These are phyloP conservation scores for Chloroceryle amazona DNA, from an alignment of 2,797 vertebrate genomes.

Conservation along the genomic window DNA sequence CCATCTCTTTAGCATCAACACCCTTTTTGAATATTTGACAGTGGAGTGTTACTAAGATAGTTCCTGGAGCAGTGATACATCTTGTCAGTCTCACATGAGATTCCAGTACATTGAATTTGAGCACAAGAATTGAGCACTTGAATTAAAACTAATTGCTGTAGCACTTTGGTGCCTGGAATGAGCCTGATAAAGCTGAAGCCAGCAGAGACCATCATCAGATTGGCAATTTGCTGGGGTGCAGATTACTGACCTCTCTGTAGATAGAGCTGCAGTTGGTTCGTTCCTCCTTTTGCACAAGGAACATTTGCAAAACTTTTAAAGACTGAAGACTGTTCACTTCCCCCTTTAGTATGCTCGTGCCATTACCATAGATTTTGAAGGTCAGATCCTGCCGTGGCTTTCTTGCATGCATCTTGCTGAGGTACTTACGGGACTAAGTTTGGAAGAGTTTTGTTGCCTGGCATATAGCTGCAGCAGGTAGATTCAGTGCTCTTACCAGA, in stretches of 20 bases:
- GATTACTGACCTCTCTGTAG: neutral
- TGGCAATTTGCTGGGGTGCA: neutral
- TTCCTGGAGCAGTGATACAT: neutral
- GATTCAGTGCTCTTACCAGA: neutral
- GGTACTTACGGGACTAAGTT: neutral
- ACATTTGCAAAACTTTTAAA: neutral
- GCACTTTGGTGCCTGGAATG: neutral
- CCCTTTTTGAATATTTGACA: neutral
- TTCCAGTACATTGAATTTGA: neutral
- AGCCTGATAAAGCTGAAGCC: neutral
- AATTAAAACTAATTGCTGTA: constrained; percentile 30
- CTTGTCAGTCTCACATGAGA: constrained; percentile 48
- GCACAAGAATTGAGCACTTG: neutral
- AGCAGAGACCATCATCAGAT: neutral
- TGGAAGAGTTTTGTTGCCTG: neutral
- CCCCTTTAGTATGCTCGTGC: fast-evolving
- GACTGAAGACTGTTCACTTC: neutral
- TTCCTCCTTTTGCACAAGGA: neutral
- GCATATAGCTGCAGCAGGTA: neutral
- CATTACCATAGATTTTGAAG: neutral
- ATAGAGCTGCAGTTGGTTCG: neutral
- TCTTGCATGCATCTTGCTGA: neutral
- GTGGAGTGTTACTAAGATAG: neutral
- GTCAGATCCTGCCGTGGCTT: neutral
- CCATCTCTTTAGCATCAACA: neutral